Conservation (phyloP, 2,113 vertebrate species). For the Stercorarius parasiticus region DNA sequence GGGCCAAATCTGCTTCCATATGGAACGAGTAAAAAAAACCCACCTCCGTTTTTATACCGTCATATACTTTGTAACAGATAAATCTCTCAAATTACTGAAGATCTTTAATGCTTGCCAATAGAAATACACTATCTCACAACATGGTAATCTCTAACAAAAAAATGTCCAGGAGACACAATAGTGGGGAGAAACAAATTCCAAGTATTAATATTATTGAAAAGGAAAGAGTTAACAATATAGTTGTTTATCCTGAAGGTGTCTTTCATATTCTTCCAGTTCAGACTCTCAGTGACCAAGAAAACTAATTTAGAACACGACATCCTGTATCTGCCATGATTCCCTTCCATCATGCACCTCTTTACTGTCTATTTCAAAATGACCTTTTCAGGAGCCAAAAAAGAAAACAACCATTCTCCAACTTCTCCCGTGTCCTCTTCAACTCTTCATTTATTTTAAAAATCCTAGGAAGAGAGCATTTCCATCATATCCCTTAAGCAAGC, state of each 20-base stretch:
- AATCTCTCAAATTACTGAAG: not conserved
- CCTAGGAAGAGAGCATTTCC: not conserved
- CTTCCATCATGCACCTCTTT: not conserved
- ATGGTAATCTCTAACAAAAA: not conserved
- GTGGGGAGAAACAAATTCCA: not conserved
- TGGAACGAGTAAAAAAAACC: not conserved
- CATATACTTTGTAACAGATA: not conserved
- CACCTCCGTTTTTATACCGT: not conserved
- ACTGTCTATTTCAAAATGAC: not conserved
- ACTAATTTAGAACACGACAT: not conserved
- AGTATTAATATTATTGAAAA: not conserved
- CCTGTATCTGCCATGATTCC: not conserved
- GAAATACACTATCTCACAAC: not conserved
- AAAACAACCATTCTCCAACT: not conserved
- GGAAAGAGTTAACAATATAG: not conserved
- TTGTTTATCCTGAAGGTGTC: not conserved
- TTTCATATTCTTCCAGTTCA: not conserved
- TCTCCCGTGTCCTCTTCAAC: not conserved
- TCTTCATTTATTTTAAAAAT: not conserved
- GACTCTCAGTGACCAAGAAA: not conserved
- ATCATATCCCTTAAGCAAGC: not conserved
- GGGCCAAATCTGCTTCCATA: not conserved
- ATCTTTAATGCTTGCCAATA: not conserved
- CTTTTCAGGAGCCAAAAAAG: not conserved
- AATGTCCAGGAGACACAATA: not conserved